These are phyloP conservation scores for Leuciscus waleckii DNA, from an alignment of 2,797 vertebrate genomes.

Conservation along the genomic window DNA sequence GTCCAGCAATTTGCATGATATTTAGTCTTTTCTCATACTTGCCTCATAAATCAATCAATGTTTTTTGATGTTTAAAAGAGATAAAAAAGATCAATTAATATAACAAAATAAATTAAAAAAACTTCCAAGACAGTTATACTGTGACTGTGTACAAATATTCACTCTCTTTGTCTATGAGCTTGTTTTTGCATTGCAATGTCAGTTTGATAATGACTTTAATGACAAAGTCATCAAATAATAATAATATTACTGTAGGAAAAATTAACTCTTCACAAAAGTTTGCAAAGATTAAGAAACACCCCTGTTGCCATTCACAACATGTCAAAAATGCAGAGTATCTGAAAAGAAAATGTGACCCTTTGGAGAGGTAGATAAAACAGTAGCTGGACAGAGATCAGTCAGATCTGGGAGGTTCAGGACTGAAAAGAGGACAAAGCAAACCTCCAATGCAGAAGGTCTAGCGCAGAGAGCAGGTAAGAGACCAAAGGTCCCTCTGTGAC, in stretches of 20 bases:
- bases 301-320: not conserved
- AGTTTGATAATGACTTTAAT: not conserved
- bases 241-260: not conserved
- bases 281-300: not conserved
- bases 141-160: not conserved
- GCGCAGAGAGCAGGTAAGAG: constrained; percentile 64
- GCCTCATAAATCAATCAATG: constrained; percentile 75
- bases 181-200: not conserved
- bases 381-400: constrained; percentile 10
- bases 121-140: not conserved
- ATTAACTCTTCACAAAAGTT: not conserved
- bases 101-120: fast-evolving
- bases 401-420: not conserved
- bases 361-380: not conserved
- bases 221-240: constrained; percentile 81
- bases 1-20: constrained; percentile 53
- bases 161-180: not conserved
- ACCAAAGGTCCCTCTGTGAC: constrained; percentile 82
- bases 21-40: constrained; percentile 46
- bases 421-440: constrained; percentile 29
- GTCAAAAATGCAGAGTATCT: not conserved
- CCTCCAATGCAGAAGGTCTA: constrained; percentile 34
- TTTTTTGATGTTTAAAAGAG: not conserved
- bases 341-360: not conserved
- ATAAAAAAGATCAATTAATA: not conserved